These are phyloP conservation scores for Patella pellucida DNA, from an alignment of 2,888 invertebrate species.

Conservation along the genomic window DNA sequence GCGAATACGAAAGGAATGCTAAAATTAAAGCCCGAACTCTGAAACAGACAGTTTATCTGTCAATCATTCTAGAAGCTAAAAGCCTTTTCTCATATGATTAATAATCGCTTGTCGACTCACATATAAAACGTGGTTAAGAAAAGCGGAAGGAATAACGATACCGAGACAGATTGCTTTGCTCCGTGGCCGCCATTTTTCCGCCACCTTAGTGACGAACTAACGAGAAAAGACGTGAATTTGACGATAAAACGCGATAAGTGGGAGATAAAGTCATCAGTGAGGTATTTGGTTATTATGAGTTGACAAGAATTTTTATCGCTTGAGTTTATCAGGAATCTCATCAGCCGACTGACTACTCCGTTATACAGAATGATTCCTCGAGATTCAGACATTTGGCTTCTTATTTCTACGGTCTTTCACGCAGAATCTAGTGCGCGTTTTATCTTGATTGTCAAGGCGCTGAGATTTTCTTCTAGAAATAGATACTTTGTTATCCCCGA, in stretches of 20 bases:
- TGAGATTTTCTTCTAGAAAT: too few relatives aligned
- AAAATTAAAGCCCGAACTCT: too few relatives aligned
- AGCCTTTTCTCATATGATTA: slow-evolving; percentile 5
- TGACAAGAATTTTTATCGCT: slow-evolving; percentile 4
- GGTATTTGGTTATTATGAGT: slow-evolving; percentile 7
- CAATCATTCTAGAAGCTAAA: neutral
- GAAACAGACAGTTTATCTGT: neutral
- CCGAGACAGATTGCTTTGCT: slow-evolving; percentile 2
- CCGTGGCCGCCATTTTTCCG: slow-evolving; percentile 11
- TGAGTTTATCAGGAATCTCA: neutral
- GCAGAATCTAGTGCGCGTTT: too few relatives aligned
- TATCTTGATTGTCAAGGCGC: too few relatives aligned
- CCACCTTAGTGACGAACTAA: slow-evolving; percentile 5
- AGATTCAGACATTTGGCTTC: too few relatives aligned
- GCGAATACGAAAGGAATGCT: too few relatives aligned
- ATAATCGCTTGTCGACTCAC: neutral
- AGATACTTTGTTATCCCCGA: too few relatives aligned
- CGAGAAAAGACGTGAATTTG: slow-evolving; percentile 11
- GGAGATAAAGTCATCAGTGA: slow-evolving; percentile 2
- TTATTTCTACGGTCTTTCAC: too few relatives aligned
- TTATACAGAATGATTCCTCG: too few relatives aligned
- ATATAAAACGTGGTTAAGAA: neutral
- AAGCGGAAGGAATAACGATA: slow-evolving; percentile 3
- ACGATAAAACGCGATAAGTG: slow-evolving; percentile 2
- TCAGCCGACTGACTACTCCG: neutral